phyloP scores from a whole-genome alignment of 1,140 invertebrate species.

The Camponotus vicinus region DNA sequence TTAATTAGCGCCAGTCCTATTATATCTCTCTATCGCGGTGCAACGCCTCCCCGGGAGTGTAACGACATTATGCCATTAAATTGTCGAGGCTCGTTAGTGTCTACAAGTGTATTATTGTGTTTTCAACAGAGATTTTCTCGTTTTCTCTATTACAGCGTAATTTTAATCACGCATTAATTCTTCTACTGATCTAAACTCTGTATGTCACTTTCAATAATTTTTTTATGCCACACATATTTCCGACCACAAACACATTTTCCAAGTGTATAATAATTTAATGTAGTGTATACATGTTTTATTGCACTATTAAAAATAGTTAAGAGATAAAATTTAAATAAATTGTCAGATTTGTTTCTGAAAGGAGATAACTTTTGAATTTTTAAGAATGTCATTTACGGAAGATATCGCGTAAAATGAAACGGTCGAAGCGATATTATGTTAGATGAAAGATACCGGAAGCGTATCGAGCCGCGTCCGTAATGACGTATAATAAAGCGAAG shows the following conservation, averaged over 20 bases:
- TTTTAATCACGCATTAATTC: constrained; percentile 23
- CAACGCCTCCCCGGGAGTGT: constrained; percentile 73
- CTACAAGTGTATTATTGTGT: constrained; percentile 52
- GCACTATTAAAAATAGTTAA: neutral
- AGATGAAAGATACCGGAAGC: constrained; percentile 46
- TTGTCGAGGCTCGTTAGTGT: constrained; percentile 79
- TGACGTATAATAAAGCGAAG: constrained; percentile 34
- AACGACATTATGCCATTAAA: constrained; percentile 82
- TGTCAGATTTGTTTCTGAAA: neutral
- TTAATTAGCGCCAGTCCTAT: constrained; percentile 84
- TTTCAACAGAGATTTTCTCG: constrained; percentile 15
- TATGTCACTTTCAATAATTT: constrained; percentile 1
- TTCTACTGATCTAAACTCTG: constrained; percentile 5
- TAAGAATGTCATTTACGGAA: neutral
- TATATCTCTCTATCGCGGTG: constrained; percentile 84
- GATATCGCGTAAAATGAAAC: constrained; percentile 1
- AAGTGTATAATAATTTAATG: neutral
- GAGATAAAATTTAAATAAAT: neutral
- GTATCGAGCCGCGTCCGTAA: constrained; percentile 21
- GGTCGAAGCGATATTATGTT: constrained; percentile 20
- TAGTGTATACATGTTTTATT: neutral
- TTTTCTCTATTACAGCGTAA: constrained; percentile 20
- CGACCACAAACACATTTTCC: neutral
- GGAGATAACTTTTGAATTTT: neutral
- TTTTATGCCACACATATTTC: neutral